Evolutionary conservation across 2,888 invertebrate species (phyloP), one percentile per base, ranked within the genome.

Genomic region (Chymomyza amoena): DNA sequence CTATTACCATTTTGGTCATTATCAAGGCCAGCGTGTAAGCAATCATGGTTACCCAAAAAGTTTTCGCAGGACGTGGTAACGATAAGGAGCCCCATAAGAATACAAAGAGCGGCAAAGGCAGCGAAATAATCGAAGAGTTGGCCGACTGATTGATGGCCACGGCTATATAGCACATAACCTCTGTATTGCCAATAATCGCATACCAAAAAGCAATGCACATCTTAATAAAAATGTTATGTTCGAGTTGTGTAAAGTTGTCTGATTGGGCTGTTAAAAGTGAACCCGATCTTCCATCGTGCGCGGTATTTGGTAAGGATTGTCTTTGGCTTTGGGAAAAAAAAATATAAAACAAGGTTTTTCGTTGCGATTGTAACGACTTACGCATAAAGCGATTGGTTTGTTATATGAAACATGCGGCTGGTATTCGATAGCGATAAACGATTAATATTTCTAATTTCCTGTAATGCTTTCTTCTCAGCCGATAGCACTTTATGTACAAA

Each of bases 21-120:
- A 99, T 97, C 79, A 98, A 96, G 4, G 96, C 97, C 94, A 99
- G 97, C 0, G 98, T 98, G 89, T 99, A 99, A 0, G 98, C 98
- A 81, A 99, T 99, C 72, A 98, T 93, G 1, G 98, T 96, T 72
- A 99, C 96, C 99, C 99, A 99, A 92, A 99, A 99, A 0, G 96
- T 96, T 92, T 99, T 99, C 1, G 97, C 96, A 0, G 99, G 99
- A 63, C 99, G 93, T 0, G 99, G 99, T 82, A 98, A 96, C 1
- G 97, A 97, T 13, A 99, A 93, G 4, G 98, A 97, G 13, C 99
- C 99, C 99, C 99, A 99, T 66, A 98, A 93, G 90, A 99, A 97
- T 13, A 97, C 97, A 96, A 98, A 96, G 64, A 99, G 92, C 0
- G 99, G 98, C 77, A 99, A 92, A 0, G 98, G 97, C 61, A 99